Evolutionary conservation across 1,140 invertebrate species (phyloP).

Genomic region (Cyrtorhinus lividipennis): DNA sequence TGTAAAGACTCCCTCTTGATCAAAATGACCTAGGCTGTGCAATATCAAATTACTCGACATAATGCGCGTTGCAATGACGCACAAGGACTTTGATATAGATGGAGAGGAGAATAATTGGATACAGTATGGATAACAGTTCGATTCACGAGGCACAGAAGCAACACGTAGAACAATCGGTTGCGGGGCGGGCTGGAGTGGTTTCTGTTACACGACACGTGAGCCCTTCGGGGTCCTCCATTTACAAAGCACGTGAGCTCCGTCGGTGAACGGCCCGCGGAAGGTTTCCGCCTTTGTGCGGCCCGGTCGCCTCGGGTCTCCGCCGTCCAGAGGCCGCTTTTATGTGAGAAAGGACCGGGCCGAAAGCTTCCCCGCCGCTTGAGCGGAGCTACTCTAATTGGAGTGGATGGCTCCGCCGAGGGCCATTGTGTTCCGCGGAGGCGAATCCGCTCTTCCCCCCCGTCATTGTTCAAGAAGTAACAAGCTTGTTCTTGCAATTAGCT

Average conservation of each 20-base stretch:
- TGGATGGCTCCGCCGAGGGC: constrained; percentile 6
- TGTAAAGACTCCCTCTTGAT: too few species aligned
- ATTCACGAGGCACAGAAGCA: background rate
- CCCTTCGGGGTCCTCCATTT: background rate
- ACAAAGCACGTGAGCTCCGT: background rate
- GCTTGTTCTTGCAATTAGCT: constrained; percentile 9
- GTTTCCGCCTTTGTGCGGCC: background rate
- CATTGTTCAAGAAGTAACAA: constrained; percentile 7
- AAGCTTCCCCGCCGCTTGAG: background rate
- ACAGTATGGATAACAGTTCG: too few species aligned
- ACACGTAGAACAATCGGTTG: constrained; percentile 1
- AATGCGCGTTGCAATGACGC: too few species aligned
- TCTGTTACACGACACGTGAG: background rate
- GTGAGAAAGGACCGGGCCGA: background rate
- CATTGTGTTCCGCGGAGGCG: background rate
- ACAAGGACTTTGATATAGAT: too few species aligned
- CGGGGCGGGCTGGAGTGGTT: background rate
- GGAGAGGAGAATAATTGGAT: too few species aligned
- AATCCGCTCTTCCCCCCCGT: background rate
- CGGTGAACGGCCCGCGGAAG: background rate
- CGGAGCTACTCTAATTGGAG: background rate
- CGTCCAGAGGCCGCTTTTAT: background rate
- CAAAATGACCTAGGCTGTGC: too few species aligned
- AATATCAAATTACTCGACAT: too few species aligned
- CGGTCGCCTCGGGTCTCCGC: background rate